phyloP scores from a whole-genome alignment of 2,888 invertebrate genomes.

The Scotopteryx bipunctaria region DNA sequence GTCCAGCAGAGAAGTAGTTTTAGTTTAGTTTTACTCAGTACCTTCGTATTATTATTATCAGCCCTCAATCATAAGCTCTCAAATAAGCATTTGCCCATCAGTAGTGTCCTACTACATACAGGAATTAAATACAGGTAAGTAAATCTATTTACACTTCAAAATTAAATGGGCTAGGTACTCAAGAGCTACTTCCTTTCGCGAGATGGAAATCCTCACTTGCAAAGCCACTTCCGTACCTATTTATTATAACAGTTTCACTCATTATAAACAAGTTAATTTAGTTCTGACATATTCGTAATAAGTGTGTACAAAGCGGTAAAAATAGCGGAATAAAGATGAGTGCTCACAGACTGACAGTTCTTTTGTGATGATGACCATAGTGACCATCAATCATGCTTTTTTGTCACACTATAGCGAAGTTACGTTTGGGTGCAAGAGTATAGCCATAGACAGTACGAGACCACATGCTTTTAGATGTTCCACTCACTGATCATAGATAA shows the following conservation, averaged over 20 bases:
- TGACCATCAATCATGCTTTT: constrained; percentile 78
- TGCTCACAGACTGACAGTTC: constrained; percentile 61
- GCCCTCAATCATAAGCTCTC: no score
- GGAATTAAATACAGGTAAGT: no score
- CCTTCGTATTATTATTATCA: no score
- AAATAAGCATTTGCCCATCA: no score
- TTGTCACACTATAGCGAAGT: constrained; percentile 79
- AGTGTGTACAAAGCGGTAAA: constrained; percentile 45
- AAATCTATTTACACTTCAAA: no score
- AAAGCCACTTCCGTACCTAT: background rate
- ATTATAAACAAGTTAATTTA: constrained; percentile 35
- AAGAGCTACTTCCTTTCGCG: no score
- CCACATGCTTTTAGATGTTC: background rate
- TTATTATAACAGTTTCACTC: constrained; percentile 17
- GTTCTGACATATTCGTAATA: constrained; percentile 37
- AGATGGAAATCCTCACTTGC: no score
- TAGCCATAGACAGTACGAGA: background rate
- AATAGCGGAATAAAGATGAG: constrained; percentile 51
- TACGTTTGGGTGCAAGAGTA: constrained; percentile 59
- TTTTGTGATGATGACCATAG: constrained; percentile 64
- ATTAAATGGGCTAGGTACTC: no score
- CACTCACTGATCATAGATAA: no score
- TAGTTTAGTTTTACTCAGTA: no score
- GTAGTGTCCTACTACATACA: no score
- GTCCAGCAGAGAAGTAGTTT: no score